phyloP scores from a whole-genome alignment of 2,888 invertebrate genomes.

The Seira musarum region DNA sequence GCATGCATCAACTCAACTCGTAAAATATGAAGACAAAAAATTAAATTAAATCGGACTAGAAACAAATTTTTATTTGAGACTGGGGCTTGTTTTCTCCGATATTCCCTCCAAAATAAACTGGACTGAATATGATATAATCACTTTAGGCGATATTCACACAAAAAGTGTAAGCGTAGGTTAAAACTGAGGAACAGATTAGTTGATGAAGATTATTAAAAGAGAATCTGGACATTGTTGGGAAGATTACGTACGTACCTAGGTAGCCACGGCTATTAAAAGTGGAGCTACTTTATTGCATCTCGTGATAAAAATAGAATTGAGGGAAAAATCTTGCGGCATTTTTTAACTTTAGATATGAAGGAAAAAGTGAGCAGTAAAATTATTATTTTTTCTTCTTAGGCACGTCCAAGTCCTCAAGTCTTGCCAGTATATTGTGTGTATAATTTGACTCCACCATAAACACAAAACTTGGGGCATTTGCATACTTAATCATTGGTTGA shows the following conservation, averaged over 20 bases:
- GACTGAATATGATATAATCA: not conserved
- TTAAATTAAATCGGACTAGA: constrained; percentile 41
- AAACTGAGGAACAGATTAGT: not conserved
- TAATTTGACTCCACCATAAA: too few species aligned
- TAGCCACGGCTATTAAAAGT: constrained; percentile 30
- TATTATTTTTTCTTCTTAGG: not conserved
- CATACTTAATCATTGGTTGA: constrained; percentile 49
- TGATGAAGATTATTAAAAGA: not conserved
- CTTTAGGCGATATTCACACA: constrained; percentile 42
- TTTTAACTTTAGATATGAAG: not conserved
- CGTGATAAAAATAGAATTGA: not conserved
- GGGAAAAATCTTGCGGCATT: constrained; percentile 20
- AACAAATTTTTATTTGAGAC: constrained; percentile 40
- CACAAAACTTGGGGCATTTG: constrained; percentile 32
- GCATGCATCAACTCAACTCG: constrained; percentile 34
- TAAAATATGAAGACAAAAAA: constrained; percentile 44
- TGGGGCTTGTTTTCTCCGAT: too few species aligned
- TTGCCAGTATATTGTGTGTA: too few species aligned
- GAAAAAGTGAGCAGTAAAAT: constrained; percentile 14
- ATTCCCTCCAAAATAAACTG: not conserved
- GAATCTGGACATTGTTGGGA: too few species aligned
- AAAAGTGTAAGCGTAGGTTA: constrained; percentile 16
- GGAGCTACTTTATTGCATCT: constrained; percentile 1
- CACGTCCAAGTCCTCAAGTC: constrained; percentile 11
- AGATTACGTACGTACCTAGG: too few species aligned